Conservation (phyloP, 2,113 vertebrate genomes). For the Garra rufa region DNA sequence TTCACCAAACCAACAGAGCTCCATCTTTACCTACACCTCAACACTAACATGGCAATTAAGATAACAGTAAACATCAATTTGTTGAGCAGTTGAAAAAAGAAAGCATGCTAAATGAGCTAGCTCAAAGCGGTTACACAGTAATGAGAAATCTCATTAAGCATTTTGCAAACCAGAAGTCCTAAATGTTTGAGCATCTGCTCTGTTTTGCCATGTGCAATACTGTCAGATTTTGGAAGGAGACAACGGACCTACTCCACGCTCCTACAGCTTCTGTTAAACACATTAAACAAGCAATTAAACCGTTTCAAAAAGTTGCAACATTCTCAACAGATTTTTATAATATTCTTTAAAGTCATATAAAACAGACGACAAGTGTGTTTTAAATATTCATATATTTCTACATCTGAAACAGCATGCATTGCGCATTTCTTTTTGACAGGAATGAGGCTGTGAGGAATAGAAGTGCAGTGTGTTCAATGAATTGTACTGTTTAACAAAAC, state of each 20-base stretch:
- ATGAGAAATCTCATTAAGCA: conserved; percentile 41
- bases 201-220: conserved; percentile 19
- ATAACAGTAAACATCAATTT: conserved; percentile 47
- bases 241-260: not conserved
- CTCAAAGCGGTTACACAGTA: conserved; percentile 36
- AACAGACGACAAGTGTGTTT: not conserved
- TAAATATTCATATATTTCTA: not conserved
- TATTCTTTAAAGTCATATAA: too few species aligned
- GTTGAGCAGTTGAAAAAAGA: conserved; percentile 28
- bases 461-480: too few species aligned
- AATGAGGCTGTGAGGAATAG: too few species aligned
- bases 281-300: conserved; percentile 20
- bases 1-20: conserved; percentile 35
- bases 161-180: conserved; percentile 35
- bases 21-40: conserved; percentile 26
- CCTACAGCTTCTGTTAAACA: not conserved
- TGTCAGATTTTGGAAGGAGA: not conserved
- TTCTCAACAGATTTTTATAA: not conserved
- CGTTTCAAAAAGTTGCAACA: not conserved
- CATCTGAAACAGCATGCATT: too few species aligned
- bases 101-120: conserved; percentile 26
- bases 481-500: too few species aligned
- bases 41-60: conserved; percentile 54
- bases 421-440: too few species aligned
- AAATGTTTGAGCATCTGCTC: conserved; percentile 29